A percentile compares a stretch with the other conserved stretches of the same genome.
Evolutionary conservation across 2,797 vertebrate species (phyloP).

Genomic region (Botia kubotai): DNA sequence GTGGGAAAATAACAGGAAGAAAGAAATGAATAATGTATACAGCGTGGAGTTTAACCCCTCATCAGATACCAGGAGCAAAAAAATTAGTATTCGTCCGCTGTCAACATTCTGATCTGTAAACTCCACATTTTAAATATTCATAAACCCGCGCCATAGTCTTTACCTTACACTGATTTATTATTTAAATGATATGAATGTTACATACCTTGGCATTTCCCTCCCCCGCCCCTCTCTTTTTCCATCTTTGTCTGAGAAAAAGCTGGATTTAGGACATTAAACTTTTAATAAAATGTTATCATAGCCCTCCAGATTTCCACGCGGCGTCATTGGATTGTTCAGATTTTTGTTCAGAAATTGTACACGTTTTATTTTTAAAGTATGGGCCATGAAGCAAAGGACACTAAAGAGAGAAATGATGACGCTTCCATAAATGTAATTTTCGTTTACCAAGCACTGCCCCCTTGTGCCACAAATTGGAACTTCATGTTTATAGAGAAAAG

Average conservation of each 20-base stretch:
- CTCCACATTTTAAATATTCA: constrained; percentile 84
- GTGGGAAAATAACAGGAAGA: constrained; percentile 72
- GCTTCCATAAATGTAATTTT: constrained; percentile 5
- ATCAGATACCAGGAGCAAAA: constrained; percentile 74
- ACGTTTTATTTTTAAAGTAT: constrained; percentile 42
- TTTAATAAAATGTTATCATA: constrained; percentile 67
- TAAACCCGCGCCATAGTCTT: constrained; percentile 77
- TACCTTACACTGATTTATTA: constrained; percentile 82
- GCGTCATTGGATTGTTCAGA: constrained; percentile 49
- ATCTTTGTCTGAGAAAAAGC: constrained; percentile 46
- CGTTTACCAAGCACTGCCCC: constrained; percentile 61
- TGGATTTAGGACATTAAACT: constrained; percentile 56
- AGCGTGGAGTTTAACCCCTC: constrained; percentile 82
- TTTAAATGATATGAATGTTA: constrained; percentile 85
- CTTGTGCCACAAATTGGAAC: constrained; percentile 53
- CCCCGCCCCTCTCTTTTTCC: constrained; percentile 69
- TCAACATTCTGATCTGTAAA: constrained; percentile 85
- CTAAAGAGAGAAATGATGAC: constrained; percentile 8
- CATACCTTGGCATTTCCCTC: constrained; percentile 73
- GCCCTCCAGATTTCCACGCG: constrained; percentile 57
- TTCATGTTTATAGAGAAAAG: background rate
- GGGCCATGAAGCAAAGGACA: constrained; percentile 25
- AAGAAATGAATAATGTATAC: constrained; percentile 82
- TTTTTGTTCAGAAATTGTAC: constrained; percentile 44
- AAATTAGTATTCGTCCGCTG: constrained; percentile 84